phyloP scores from a whole-genome alignment of 2,888 invertebrate species.

The Hirudinaria manillensis region DNA sequence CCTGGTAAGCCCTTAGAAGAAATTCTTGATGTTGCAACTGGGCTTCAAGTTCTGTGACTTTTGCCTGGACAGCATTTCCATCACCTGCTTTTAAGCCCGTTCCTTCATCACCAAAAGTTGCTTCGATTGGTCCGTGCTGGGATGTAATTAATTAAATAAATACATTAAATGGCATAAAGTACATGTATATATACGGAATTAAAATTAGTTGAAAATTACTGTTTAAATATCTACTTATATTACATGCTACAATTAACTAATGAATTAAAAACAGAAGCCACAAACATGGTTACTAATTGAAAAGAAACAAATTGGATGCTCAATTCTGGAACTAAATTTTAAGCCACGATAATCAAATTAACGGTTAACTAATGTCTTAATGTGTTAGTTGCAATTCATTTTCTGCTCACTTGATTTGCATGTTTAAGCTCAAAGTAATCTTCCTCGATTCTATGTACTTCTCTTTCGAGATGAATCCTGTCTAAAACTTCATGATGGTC shows the following conservation, averaged over 20 bases:
- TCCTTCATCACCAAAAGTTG: not conserved
- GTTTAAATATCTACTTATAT: too few species aligned
- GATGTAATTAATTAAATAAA: not conserved
- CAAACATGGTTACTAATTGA: too few species aligned
- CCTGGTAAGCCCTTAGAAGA: slow-evolving; percentile 26
- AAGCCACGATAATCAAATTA: too few species aligned
- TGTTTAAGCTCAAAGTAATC: slow-evolving; percentile 11
- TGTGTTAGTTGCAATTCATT: too few species aligned
- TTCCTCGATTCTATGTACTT: slow-evolving; percentile 6
- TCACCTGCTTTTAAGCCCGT: not conserved
- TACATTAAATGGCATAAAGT: not conserved
- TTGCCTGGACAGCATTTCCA: not conserved
- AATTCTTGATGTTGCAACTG: slow-evolving; percentile 11
- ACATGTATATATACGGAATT: too few species aligned
- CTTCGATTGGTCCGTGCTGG: not conserved
- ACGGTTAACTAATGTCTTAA: too few species aligned
- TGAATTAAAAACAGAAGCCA: too few species aligned
- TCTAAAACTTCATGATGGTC: too few species aligned
- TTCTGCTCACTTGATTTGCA: not conserved
- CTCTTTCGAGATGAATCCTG: not conserved
- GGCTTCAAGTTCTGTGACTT: not conserved
- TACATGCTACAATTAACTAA: too few species aligned
- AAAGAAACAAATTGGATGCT: too few species aligned
- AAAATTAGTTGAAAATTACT: too few species aligned
- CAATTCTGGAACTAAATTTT: too few species aligned